These are phyloP conservation scores for Dicerorhinus sumatrensis DNA, from an alignment of 2,113 vertebrate species.

Conservation along the genomic window DNA sequence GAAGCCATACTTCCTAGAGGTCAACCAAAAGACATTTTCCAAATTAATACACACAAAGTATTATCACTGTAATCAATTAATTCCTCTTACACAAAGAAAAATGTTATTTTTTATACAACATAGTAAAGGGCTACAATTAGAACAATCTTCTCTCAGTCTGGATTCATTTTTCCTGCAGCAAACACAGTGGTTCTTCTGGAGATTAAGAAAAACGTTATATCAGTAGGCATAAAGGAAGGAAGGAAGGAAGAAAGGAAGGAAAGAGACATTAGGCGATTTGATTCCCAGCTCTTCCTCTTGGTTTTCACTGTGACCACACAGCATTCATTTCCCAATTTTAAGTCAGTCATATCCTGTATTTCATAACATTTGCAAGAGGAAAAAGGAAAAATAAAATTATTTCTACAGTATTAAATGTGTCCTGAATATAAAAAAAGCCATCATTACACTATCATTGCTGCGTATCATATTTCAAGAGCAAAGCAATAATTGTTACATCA, in stretches of 20 bases:
- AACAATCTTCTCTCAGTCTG: not conserved
- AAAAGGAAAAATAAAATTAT: constrained; percentile 10
- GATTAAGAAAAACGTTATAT: not conserved
- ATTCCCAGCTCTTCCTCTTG: not conserved
- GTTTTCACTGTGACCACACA: not conserved
- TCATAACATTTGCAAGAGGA: not conserved
- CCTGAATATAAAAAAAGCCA: not conserved
- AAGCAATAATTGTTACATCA: not conserved
- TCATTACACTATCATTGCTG: not conserved
- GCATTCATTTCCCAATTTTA: constrained; percentile 37
- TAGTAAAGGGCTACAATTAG: not conserved
- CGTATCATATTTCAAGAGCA: not conserved
- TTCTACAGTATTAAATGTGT: not conserved
- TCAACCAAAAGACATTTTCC: constrained; percentile 19
- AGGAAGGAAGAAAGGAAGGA: not conserved
- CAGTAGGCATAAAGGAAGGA: not conserved
- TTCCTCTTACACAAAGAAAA: not conserved
- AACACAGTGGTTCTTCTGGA: not conserved
- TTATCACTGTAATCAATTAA: constrained; percentile 12
- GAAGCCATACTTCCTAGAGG: not conserved
- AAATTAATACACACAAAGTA: constrained; percentile 39
- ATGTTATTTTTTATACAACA: constrained; percentile 32
- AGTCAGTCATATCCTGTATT: not conserved
- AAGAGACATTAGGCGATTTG: not conserved
- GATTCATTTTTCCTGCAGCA: not conserved